Conservation (phyloP, 1,140 invertebrate genomes). For the Drosophila parabipectinata region DNA sequence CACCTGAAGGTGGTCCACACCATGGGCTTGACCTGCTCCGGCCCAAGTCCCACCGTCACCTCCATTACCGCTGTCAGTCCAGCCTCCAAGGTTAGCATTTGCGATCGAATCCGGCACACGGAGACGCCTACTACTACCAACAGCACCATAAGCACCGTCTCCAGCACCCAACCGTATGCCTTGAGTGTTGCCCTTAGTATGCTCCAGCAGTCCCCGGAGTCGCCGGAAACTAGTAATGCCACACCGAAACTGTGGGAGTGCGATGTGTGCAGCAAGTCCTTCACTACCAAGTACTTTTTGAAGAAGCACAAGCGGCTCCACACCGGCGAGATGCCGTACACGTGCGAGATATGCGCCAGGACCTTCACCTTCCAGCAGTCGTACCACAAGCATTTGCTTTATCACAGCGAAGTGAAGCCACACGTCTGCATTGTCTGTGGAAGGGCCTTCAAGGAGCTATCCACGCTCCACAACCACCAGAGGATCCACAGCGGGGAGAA, state of each 20-base stretch:
- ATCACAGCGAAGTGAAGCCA: constrained; percentile 93
- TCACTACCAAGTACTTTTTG: constrained; percentile 95
- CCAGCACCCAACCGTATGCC: constrained; percentile 55
- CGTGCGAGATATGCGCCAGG: constrained; percentile 93
- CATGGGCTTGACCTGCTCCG: constrained; percentile 73
- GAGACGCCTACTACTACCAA: constrained; percentile 38
- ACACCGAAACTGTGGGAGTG: constrained; percentile 90
- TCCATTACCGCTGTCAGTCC: constrained; percentile 6
- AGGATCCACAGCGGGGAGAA: constrained; percentile 94
- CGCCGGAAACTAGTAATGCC: constrained; percentile 8
- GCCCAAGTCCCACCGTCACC: constrained; percentile 16
- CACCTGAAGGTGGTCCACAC: constrained; percentile 92
- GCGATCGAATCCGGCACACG: constrained; percentile 79
- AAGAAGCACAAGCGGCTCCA: constrained; percentile 95
- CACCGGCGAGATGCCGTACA: constrained; percentile 94
- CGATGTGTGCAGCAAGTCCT: constrained; percentile 92
- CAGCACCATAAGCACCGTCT: background rate
- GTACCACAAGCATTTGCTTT: constrained; percentile 94
- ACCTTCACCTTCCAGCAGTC: constrained; percentile 96
- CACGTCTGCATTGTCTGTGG: constrained; percentile 92
- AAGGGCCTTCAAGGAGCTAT: constrained; percentile 93
- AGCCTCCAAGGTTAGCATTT: constrained; percentile 73
- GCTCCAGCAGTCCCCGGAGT: constrained; percentile 57
- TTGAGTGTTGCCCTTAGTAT: constrained; percentile 65
- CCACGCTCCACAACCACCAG: constrained; percentile 94